These are phyloP conservation scores for Tachina fera DNA, from an alignment of 2,888 invertebrate genomes.

Conservation along the genomic window DNA sequence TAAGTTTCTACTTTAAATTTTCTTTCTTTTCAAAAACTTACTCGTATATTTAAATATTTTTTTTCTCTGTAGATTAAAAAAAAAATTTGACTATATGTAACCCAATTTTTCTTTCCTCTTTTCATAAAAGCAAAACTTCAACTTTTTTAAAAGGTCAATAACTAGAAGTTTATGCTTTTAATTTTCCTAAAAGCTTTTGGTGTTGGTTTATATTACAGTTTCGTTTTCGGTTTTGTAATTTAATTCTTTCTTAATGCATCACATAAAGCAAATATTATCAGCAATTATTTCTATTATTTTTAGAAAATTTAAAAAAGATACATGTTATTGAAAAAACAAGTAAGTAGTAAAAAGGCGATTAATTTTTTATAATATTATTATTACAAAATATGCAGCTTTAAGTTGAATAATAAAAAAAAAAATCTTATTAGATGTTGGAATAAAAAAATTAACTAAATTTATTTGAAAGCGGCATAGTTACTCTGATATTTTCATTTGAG, in stretches of 20 bases:
- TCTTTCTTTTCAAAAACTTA: background rate
- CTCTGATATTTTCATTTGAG: too few relatives aligned
- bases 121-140: slow-evolving; percentile 1
- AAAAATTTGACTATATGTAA: background rate
- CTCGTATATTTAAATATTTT: background rate
- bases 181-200: slow-evolving; percentile 64
- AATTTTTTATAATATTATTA: too few relatives aligned
- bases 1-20: background rate
- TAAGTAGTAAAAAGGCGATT: background rate
- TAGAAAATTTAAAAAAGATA: background rate
- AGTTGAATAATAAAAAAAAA: too few relatives aligned
- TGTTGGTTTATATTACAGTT: background rate
- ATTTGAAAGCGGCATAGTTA: too few relatives aligned
- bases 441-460: too few relatives aligned
- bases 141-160: slow-evolving; percentile 57
- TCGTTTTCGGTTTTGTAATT: slow-evolving; percentile 21
- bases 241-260: background rate
- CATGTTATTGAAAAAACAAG: background rate
- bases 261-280: slow-evolving; percentile 29
- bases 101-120: slow-evolving; percentile 14
- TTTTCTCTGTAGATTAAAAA: background rate
- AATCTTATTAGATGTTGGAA: too few relatives aligned
- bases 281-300: slow-evolving; percentile 3
- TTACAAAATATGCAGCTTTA: too few relatives aligned
- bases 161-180: slow-evolving; percentile 55